Conservation (phyloP, 2,888 invertebrate species). For the Oithona nana region DNA sequence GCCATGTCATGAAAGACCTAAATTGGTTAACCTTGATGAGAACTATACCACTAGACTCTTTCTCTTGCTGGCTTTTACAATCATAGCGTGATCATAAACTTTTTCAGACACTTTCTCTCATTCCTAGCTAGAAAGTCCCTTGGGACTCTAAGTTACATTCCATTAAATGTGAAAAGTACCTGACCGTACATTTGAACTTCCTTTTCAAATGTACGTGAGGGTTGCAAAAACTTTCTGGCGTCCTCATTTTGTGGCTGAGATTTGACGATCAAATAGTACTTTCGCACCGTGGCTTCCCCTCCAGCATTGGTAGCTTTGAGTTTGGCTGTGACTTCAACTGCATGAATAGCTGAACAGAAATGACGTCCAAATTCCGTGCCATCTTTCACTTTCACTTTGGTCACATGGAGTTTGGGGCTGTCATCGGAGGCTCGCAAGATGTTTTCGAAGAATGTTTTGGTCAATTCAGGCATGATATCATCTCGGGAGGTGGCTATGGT, state of each 20-base stretch:
- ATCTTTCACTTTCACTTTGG: constrained; percentile 17
- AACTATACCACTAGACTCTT: no score
- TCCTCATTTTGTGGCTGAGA: constrained; percentile 14
- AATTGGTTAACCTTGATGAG: no score
- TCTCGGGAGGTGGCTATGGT: constrained; percentile 13
- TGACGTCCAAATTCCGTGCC: constrained; percentile 15
- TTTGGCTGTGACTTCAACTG: constrained; percentile 15
- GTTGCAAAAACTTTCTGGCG: constrained; percentile 13
- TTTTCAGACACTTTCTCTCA: no score
- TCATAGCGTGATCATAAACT: no score
- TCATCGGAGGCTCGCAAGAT: constrained; percentile 12
- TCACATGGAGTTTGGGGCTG: constrained; percentile 15
- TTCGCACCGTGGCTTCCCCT: not conserved
- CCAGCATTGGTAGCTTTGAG: constrained; percentile 3
- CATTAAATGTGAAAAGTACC: not conserved
- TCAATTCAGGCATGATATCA: constrained; percentile 16
- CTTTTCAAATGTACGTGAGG: constrained; percentile 14
- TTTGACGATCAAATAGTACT: constrained; percentile 12
- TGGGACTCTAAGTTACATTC: not conserved
- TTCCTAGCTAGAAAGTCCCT: not conserved
- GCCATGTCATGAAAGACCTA: constrained; percentile 17
- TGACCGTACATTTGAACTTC: constrained; percentile 17
- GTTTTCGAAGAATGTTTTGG: constrained; percentile 16
- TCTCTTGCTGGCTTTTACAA: no score
- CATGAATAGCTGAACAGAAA: constrained; percentile 17